Percentiles rank a stretch among this genome's conserved stretches.
Evolutionary conservation across 2,797 vertebrate genomes (phyloP).

Genomic region (Masticophis lateralis): DNA sequence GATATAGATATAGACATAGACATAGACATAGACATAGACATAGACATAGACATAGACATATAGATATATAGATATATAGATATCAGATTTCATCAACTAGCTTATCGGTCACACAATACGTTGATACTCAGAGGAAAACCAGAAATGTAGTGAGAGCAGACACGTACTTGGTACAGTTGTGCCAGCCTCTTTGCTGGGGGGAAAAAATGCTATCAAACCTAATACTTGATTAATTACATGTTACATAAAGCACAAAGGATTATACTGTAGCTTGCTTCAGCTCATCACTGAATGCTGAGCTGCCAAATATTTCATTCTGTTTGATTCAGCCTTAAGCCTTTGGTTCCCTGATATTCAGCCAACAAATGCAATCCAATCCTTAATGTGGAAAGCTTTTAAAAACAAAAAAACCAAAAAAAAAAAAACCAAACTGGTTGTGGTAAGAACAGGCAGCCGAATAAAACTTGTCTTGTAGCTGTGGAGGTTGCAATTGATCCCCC

Average conservation of each 20-base stretch:
- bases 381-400: conserved; percentile 7
- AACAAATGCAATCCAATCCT: conserved; percentile 19
- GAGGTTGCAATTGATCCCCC: conserved; percentile 23
- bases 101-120: neutral
- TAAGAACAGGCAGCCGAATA: conserved; percentile 2
- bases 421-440: neutral
- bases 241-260: neutral
- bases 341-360: neutral
- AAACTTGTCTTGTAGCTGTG: neutral
- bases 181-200: neutral
- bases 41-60: no score
- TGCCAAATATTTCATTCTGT: conserved; percentile 22
- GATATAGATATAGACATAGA: no score
- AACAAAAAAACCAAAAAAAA: no score
- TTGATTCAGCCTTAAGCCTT: neutral
- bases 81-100: neutral
- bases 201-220: neutral
- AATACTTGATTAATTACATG: conserved; percentile 7
- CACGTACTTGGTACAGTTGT: neutral
- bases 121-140: neutral
- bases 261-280: neutral
- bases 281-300: neutral
- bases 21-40: no score
- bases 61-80: no score
- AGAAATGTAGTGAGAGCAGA: neutral